Evolutionary conservation across 2,797 vertebrate genomes (phyloP), one percentile per base, ranked within the genome.

Genomic region (Esox masquinongy): DNA sequence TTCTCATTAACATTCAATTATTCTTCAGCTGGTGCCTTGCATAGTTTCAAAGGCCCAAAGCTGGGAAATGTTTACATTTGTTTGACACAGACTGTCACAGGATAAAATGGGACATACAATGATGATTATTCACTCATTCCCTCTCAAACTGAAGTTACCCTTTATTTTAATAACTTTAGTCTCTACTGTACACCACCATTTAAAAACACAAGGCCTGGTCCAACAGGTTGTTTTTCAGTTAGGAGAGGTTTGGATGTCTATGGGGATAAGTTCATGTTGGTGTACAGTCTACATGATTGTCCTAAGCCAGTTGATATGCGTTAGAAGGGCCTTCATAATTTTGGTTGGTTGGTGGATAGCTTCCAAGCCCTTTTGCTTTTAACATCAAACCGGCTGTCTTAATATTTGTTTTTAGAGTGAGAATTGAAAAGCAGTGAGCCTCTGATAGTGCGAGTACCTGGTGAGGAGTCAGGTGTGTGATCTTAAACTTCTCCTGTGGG

Each of bases 361-460:
- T 90, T 91, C 88, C 87, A 88, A 88, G 83, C 82, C 83, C 81
- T 87, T 85, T 87, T 82, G 80, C 90, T 90, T 92, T 86, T 87
- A 91, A 88, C 85, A 85, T 91, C 90, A 91, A 89, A 91, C 88
- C 70, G 86, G 80, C 86, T 90, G 89, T 90, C 83, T 90, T 88
- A 89, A 88, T 85, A 88, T 87, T 90, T 90, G 81, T 84, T 86
- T 82, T 80, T 73, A 49, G 87, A 85, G 78, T 76, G 82, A 83
- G 78, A 79, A 86, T 81, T 82, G 86, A 82, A 78, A 77, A 87
- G 83, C 68, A 77, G 36, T 16, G 76, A 73, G 31, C 78, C 67
- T 74, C 69, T 70, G 82, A 80, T 81, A 84, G 26, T 70, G 80
- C 73, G 77, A 76, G 74, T 31, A 74, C 36, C 78, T 51, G 73